Evolutionary conservation across 2,888 invertebrate genomes (phyloP).

Genomic region (Drosophila infuscata): DNA sequence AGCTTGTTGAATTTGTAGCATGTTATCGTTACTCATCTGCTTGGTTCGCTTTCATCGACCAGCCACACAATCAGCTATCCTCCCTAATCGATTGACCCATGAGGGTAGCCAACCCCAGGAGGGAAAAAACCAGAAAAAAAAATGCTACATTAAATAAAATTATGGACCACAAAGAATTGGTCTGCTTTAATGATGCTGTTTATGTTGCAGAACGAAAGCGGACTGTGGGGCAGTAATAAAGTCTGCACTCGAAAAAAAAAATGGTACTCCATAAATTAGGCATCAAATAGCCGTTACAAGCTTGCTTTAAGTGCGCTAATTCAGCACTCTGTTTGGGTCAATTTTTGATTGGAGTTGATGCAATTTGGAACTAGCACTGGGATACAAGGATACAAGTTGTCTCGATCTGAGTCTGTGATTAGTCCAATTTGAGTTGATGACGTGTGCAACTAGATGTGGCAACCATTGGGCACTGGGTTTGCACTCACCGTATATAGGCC

Average conservation of each 20-base stretch:
- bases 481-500: slow-evolving; percentile 87
- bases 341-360: background rate
- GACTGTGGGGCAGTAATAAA: background rate
- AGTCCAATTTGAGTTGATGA: background rate
- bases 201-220: background rate
- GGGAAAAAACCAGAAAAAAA: slow-evolving; percentile 13
- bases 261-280: background rate
- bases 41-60: background rate
- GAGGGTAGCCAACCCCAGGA: background rate
- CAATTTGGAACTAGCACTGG: background rate
- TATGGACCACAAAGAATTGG: slow-evolving; percentile 41
- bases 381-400: background rate
- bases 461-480: background rate
- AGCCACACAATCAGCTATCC: slow-evolving; percentile 3
- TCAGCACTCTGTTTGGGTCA: too few species aligned
- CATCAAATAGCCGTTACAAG: background rate
- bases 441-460: background rate
- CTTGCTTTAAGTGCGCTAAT: background rate
- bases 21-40: background rate
- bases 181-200: slow-evolving; percentile 10
- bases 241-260: background rate
- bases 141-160: slow-evolving; percentile 30
- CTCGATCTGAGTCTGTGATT: background rate
- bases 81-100: slow-evolving; percentile 13
- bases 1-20: background rate